These are phyloP conservation scores for Andrena camellia DNA, from an alignment of 2,888 invertebrate species.

Conservation along the genomic window DNA sequence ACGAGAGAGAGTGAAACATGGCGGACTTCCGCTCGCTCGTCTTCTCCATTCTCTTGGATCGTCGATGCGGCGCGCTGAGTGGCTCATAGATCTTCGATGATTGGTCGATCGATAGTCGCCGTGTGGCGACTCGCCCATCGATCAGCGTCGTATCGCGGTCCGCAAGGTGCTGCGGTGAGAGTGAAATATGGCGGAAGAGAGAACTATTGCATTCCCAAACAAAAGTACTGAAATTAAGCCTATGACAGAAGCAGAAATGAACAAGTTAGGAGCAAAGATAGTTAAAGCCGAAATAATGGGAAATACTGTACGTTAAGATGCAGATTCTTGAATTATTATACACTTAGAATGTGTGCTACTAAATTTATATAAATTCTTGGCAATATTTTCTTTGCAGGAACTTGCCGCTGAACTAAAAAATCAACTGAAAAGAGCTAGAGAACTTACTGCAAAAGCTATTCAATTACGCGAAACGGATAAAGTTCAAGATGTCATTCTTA, in stretches of 20 bases:
- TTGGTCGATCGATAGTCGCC: too few relatives aligned
- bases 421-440: conserved; percentile 91
- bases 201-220: too few relatives aligned
- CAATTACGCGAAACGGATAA: conserved; percentile 36
- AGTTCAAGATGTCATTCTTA: conserved; percentile 87
- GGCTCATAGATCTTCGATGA: too few relatives aligned
- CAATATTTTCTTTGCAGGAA: conserved; percentile 80
- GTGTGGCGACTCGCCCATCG: too few relatives aligned
- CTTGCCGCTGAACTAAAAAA: conserved; percentile 90
- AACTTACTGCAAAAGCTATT: conserved; percentile 79
- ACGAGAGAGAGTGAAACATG: too few relatives aligned
- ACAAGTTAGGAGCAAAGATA: conserved; percentile 95
- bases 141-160: too few relatives aligned
- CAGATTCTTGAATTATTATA: not conserved
- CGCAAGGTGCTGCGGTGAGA: too few relatives aligned
- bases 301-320: conserved; percentile 86
- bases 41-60: too few relatives aligned
- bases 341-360: not conserved
- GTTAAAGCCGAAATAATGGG: conserved; percentile 98
- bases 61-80: too few relatives aligned
- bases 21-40: too few relatives aligned
- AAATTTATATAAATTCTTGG: not conserved
- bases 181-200: too few relatives aligned
- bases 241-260: conserved; percentile 93
- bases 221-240: conserved; percentile 44